These are phyloP conservation scores for Ophion ellenae DNA, from an alignment of 2,888 invertebrate genomes.

Conservation along the genomic window DNA sequence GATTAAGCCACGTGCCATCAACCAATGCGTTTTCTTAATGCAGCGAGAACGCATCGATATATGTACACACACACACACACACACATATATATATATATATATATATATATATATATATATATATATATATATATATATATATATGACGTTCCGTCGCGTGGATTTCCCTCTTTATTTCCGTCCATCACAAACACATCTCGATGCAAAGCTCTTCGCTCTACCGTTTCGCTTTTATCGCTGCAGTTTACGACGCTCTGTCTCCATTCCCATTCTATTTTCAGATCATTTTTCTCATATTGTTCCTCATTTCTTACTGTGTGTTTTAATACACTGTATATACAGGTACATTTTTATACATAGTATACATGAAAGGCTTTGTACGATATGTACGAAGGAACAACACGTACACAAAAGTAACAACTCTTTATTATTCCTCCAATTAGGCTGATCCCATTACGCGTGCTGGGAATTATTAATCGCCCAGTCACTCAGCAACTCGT, in stretches of 20 bases:
- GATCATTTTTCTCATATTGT: conserved; percentile 8
- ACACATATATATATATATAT: too few species aligned
- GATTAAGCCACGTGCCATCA: conserved; percentile 52
- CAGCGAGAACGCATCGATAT: neutral
- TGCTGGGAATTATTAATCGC: conserved; percentile 58
- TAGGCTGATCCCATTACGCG: conserved; percentile 4
- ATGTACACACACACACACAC: neutral
- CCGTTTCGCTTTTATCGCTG: neutral
- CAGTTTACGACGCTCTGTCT: conserved; percentile 2
- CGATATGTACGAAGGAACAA: too few species aligned
- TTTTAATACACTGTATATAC: too few species aligned
- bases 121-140: neutral
- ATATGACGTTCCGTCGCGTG: neutral
- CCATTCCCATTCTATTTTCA: conserved; percentile 46
- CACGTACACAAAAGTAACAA: neutral
- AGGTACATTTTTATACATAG: too few species aligned
- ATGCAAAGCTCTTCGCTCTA: conserved; percentile 22
- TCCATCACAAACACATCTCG: conserved; percentile 43
- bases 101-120: neutral
- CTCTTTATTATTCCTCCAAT: neutral
- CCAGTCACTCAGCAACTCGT: conserved; percentile 58
- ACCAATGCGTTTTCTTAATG: conserved; percentile 17
- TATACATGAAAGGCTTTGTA: too few species aligned
- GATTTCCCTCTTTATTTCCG: conserved; percentile 50
- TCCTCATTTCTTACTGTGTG: neutral